These are phyloP conservation scores for Mormyrus hasselquistii DNA, from an alignment of 2,797 vertebrate genomes.

Conservation along the genomic window DNA sequence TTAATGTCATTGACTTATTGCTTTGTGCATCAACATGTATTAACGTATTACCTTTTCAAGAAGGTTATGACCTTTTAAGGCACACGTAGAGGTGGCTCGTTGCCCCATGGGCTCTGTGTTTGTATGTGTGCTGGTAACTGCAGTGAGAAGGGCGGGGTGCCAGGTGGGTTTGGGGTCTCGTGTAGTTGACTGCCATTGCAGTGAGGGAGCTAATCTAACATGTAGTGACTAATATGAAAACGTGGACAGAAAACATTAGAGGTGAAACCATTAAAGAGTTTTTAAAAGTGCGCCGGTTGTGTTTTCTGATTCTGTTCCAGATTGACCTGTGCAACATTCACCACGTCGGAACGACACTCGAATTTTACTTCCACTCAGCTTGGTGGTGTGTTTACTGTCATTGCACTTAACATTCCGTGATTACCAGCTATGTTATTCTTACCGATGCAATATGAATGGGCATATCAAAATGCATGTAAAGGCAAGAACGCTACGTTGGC, in stretches of 20 bases:
- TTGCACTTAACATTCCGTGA: not conserved
- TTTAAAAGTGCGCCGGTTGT: conserved; percentile 17
- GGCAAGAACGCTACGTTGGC: not conserved
- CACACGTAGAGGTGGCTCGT: conserved; percentile 12
- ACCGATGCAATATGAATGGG: not conserved
- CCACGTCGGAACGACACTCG: not conserved
- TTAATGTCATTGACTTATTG: conserved; percentile 8
- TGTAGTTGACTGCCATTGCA: conserved; percentile 75
- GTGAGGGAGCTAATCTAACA: conserved; percentile 73
- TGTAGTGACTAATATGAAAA: conserved; percentile 79
- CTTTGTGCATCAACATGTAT: not conserved
- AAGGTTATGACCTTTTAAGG: conserved; percentile 17
- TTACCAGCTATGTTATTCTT: not conserved
- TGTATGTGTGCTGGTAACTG: conserved; percentile 14
- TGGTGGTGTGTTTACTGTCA: not conserved
- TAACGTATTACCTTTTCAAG: conserved; percentile 1
- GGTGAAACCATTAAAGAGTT: conserved; percentile 60
- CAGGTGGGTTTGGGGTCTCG: conserved; percentile 63
- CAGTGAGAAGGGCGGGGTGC: conserved; percentile 36
- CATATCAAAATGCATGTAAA: not conserved
- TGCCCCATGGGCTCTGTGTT: conserved; percentile 4
- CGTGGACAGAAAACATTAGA: conserved; percentile 70
- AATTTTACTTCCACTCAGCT: not conserved
- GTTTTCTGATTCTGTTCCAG: conserved; percentile 21
- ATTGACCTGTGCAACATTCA: not conserved